Percentiles rank a stretch among this genome's conserved stretches.
Evolutionary conservation across 2,888 invertebrate genomes (phyloP).

Genomic region (Oscheius sp.): DNA sequence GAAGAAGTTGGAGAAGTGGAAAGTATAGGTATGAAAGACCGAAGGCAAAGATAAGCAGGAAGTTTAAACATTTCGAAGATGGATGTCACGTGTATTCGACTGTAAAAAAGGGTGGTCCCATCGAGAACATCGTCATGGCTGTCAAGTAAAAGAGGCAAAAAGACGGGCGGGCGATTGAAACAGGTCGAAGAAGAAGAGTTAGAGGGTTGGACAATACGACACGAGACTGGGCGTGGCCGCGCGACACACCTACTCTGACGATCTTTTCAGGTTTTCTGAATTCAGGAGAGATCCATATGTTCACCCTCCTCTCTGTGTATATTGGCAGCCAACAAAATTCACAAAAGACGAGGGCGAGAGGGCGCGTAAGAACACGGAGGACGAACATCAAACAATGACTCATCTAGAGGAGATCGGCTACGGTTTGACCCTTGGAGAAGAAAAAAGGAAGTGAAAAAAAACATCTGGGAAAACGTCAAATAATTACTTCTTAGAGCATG

Average conservation of each 20-base stretch:
- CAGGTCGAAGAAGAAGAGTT: constrained; percentile 30
- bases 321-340: neutral
- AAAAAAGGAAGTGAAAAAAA: neutral
- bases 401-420: neutral
- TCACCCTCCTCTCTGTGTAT: too few species aligned
- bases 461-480: neutral
- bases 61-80: neutral
- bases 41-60: constrained; percentile 10
- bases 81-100: neutral
- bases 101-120: neutral
- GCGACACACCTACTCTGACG: neutral
- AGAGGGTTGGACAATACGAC: constrained; percentile 27
- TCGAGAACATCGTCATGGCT: neutral
- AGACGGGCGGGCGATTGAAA: neutral
- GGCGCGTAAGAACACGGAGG: constrained; percentile 13
- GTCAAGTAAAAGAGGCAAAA: neutral
- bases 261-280: neutral
- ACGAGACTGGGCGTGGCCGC: constrained; percentile 30
- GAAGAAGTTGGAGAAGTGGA: too few species aligned
- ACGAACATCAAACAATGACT: constrained; percentile 26
- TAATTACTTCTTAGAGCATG: neutral
- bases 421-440: neutral
- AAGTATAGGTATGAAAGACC: too few species aligned
- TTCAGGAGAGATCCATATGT: too few species aligned
- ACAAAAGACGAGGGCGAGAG: constrained; percentile 4